These are phyloP conservation scores for Cordilura impudica DNA, from an alignment of 2,888 invertebrate genomes.

Conservation along the genomic window DNA sequence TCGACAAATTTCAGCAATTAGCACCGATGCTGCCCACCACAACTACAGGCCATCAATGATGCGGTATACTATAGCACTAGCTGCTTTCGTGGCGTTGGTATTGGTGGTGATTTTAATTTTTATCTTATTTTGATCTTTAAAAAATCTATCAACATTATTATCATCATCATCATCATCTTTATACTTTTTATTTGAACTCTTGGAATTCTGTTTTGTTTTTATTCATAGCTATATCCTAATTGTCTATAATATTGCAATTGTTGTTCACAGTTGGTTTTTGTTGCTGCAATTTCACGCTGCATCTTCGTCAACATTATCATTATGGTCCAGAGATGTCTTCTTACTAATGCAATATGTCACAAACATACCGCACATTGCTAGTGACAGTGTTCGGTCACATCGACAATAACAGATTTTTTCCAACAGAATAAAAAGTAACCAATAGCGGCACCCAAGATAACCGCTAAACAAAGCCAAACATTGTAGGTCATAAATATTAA, in stretches of 20 bases:
- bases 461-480: conserved; percentile 93
- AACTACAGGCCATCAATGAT: conserved; percentile 13
- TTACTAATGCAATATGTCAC: conserved; percentile 51
- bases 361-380: conserved; percentile 78
- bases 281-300: conserved; percentile 9
- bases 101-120: conserved; percentile 54
- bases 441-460: conserved; percentile 91
- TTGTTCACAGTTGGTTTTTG: conserved; percentile 24
- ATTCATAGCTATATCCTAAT: conserved; percentile 26
- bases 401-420: conserved; percentile 95
- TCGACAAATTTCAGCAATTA: conserved; percentile 73
- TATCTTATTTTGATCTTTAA: conserved; percentile 48
- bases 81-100: conserved; percentile 13
- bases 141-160: background rate
- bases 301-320: background rate
- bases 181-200: conserved; percentile 34
- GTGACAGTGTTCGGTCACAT: conserved; percentile 97
- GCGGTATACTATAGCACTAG: conserved; percentile 25
- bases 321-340: conserved; percentile 40
- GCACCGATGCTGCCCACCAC: conserved; percentile 63
- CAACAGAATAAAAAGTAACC: conserved; percentile 98
- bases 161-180: conserved; percentile 13
- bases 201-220: conserved; percentile 40
- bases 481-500: conserved; percentile 98
- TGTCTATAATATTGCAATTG: conserved; percentile 38